phyloP scores from a whole-genome alignment of 1,140 invertebrate species.

The Bilobella aurantiaca region DNA sequence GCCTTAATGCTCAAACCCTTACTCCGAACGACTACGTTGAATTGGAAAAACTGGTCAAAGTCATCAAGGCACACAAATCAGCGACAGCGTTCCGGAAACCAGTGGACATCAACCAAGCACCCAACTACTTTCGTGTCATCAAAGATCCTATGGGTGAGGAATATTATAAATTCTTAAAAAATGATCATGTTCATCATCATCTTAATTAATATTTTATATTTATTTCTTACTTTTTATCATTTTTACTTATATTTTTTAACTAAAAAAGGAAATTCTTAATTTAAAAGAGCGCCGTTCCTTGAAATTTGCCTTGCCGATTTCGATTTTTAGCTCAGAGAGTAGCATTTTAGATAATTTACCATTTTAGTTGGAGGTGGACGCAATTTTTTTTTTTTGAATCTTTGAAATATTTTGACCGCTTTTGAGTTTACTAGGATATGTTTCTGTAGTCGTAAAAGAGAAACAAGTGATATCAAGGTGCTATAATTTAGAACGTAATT shows the following conservation, averaged over 20 bases:
- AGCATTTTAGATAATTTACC: too few species aligned
- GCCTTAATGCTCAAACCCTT: slow-evolving; percentile 79
- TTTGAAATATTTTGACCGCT: slow-evolving; percentile 42
- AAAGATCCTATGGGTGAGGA: slow-evolving; percentile 93
- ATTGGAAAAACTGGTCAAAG: slow-evolving; percentile 72
- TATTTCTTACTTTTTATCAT: not conserved
- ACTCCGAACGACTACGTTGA: slow-evolving; percentile 69
- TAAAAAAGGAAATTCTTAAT: too few species aligned
- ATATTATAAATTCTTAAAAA: slow-evolving; percentile 8
- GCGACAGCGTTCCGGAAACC: slow-evolving; percentile 96
- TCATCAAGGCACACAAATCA: slow-evolving; percentile 83
- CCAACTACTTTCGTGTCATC: slow-evolving; percentile 94
- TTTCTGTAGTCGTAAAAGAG: too few species aligned
- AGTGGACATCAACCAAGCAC: slow-evolving; percentile 86
- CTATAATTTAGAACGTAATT: too few species aligned
- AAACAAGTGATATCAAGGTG: too few species aligned
- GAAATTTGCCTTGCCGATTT: too few species aligned
- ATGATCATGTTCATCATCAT: not conserved
- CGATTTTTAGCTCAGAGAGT: too few species aligned
- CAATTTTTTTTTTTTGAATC: slow-evolving; percentile 14
- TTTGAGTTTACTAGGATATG: too few species aligned
- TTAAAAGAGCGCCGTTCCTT: too few species aligned
- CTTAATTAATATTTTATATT: not conserved
- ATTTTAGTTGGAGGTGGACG: not conserved
- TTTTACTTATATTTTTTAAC: too few species aligned